Conservation (phyloP, 2,113 vertebrate genomes). For the Alces alces region DNA sequence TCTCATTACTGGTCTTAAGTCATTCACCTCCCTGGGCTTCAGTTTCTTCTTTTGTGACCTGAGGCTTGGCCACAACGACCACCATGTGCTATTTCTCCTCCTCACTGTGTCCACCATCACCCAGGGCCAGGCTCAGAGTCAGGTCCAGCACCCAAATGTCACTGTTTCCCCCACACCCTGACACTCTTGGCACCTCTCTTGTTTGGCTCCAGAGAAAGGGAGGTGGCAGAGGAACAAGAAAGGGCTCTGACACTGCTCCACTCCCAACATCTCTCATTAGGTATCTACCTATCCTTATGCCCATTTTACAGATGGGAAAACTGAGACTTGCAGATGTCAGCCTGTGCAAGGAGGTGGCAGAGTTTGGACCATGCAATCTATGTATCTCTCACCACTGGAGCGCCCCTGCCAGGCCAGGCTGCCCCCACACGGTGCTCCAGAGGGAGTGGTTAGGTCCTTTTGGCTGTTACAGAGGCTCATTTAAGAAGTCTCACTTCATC, state of each 20-base stretch:
- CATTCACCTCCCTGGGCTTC: background rate
- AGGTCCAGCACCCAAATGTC: background rate
- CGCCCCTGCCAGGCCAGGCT: fast-evolving
- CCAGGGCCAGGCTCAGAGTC: background rate
- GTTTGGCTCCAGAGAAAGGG: background rate
- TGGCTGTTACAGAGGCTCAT: background rate
- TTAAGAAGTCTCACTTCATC: background rate
- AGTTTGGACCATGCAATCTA: fast-evolving
- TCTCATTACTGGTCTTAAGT: background rate
- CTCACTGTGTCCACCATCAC: background rate
- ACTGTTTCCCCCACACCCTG: background rate
- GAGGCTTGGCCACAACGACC: background rate
- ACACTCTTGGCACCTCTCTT: background rate
- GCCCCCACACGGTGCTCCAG: fast-evolving
- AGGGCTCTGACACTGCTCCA: background rate
- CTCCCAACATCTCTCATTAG: background rate
- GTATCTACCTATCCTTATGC: background rate
- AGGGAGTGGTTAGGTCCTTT: background rate
- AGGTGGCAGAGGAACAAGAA: background rate
- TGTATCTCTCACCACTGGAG: fast-evolving
- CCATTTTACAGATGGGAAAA: background rate
- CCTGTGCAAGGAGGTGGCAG: background rate
- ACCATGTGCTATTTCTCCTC: background rate
- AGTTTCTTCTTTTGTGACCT: background rate
- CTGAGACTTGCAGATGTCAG: background rate